Base-by-base conservation (phyloP, 2,888 invertebrate species). In the Meteorus colon region DNA sequence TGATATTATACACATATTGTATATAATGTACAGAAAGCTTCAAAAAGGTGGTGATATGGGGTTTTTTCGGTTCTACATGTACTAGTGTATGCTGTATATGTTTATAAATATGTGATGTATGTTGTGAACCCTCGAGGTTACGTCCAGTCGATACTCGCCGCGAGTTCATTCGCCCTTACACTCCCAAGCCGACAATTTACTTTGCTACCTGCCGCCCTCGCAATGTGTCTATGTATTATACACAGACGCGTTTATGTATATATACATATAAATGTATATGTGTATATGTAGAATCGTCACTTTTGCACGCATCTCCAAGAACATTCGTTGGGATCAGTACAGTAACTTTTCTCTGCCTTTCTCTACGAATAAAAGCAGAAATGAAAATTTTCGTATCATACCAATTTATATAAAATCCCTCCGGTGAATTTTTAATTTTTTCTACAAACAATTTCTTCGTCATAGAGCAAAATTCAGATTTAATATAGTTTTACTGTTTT, bases 141-240 rank as follows among this genome's bases (percentile, higher is more conserved):
- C 31, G 75, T 76, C 75, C 75, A 76, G 75, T 76, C 75, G 65
- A 76, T 76, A 76, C 69, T 76, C 62, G 60, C 31, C 37, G 67
- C 67, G 55, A 76, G 75, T 76, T 76, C 75, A 76, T 76, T 76
- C 75, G 75, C 75, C 75, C 72, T 73, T 73, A 48, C 63, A 31
- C 41, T 73, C 72, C 72, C 72, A 34, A 34, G 65, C 51, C 65
- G 48, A 65, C 72, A 60, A 73, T 73, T 73, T 73, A 73, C 72
- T 73, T 19, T n/a, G 55, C 19, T 73, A 65, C 72, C 65, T 65
- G 72, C 72, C 63, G n/a, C 63, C 51, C 60, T 72, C 62, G 37
- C 45, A 29, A 27, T 51, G 55, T 48, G 41, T 68, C 27, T 41
- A 31, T 51, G 41, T 48, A 51, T 24, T n/a, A 4, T 41, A 69